Percentiles rank a stretch among this genome's conserved stretches.
These are phyloP conservation scores for Prunella strophiata DNA, from an alignment of 2,797 vertebrate genomes.

Conservation along the genomic window DNA sequence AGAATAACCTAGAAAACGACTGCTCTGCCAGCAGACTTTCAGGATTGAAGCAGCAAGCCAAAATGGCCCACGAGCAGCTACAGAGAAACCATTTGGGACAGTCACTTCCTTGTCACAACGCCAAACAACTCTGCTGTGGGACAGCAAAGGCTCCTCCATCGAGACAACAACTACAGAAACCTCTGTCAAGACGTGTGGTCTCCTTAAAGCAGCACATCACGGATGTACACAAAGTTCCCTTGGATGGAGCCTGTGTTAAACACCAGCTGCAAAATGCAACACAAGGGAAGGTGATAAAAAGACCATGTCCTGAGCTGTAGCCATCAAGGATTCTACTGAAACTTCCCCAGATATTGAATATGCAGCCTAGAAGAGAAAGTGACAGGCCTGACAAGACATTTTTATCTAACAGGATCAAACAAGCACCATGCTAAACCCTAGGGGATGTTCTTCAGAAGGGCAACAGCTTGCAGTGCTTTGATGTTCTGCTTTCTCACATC, in stretches of 20 bases:
- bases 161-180: not conserved
- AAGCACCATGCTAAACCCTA: not conserved
- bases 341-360: not conserved
- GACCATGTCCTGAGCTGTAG: not conserved
- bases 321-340: not conserved
- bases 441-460: conserved; percentile 16
- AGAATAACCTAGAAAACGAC: not conserved
- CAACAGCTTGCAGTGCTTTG: not conserved
- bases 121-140: not conserved
- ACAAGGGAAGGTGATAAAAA: not conserved
- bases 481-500: conserved; percentile 36
- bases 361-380: not conserved
- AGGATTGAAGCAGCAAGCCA: not conserved
- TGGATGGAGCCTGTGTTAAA: accelerated
- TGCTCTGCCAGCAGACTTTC: not conserved
- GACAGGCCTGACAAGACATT: not conserved
- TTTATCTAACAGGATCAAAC: conserved; percentile 33
- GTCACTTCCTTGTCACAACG: not conserved
- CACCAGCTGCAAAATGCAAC: not conserved
- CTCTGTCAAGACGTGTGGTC: not conserved
- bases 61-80: not conserved
- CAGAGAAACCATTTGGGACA: not conserved
- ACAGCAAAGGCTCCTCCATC: not conserved
- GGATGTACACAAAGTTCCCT: not conserved
- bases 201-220: not conserved